Percentiles rank a stretch among this genome's conserved stretches.
These are phyloP conservation scores for Hyphantria cunea DNA, from an alignment of 1,140 invertebrate species.

Conservation along the genomic window DNA sequence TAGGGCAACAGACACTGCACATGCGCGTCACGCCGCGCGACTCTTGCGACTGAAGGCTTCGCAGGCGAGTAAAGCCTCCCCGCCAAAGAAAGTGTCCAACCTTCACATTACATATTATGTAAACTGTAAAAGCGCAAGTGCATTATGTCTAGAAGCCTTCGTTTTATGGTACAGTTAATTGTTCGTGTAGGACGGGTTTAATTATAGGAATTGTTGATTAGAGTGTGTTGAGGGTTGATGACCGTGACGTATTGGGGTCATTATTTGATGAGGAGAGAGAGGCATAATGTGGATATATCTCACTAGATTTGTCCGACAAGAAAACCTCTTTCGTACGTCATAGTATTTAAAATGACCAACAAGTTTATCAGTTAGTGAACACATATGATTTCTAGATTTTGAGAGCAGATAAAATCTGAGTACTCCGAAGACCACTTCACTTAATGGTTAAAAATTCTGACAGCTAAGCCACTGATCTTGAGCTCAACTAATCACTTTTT, in stretches of 20 bases:
- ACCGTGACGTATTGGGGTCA: background rate
- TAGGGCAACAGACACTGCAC: slow-evolving; percentile 65
- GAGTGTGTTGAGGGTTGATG: background rate
- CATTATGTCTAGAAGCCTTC: slow-evolving; percentile 44
- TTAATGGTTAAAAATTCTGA: too few species aligned
- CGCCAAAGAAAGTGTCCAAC: slow-evolving; percentile 70
- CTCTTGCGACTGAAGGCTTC: slow-evolving; percentile 58
- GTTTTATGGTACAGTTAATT: slow-evolving; percentile 17
- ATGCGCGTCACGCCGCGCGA: slow-evolving; percentile 68
- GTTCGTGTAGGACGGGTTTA: background rate
- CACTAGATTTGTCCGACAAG: too few species aligned
- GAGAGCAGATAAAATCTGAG: too few species aligned
- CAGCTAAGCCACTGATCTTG: too few species aligned
- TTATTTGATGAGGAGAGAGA: too few species aligned
- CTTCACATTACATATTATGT: slow-evolving; percentile 77
- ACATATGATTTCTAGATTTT: too few species aligned
- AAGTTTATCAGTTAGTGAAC: too few species aligned
- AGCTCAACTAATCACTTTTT: too few species aligned
- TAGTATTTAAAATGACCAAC: too few species aligned
- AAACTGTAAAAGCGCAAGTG: slow-evolving; percentile 60
- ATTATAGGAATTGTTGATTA: background rate
- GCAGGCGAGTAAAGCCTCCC: slow-evolving; percentile 56
- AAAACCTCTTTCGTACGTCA: too few species aligned
- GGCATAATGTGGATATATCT: too few species aligned
- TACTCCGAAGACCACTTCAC: too few species aligned